Conservation (phyloP, 1,140 invertebrate species). For the Drosophila bocki region DNA sequence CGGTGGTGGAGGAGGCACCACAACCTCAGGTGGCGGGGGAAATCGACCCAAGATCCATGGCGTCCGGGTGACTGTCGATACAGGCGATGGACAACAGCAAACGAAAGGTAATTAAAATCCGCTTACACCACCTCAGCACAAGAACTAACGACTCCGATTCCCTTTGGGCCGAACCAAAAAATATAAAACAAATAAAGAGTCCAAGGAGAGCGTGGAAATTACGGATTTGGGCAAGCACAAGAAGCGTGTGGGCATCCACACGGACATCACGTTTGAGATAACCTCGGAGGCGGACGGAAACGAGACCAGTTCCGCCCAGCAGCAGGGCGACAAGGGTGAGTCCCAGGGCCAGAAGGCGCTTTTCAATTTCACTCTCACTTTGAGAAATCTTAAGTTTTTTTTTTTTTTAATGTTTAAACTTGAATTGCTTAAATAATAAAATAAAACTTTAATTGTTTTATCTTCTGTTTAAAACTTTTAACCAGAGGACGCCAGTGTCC, state of each 20-base stretch:
- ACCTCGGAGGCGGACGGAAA: constrained; percentile 78
- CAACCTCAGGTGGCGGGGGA: constrained; percentile 27
- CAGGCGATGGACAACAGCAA: constrained; percentile 79
- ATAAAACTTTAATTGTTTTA: background rate
- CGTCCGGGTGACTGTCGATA: constrained; percentile 84
- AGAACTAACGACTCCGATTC: constrained; percentile 46
- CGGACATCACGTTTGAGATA: constrained; percentile 85
- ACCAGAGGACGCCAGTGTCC: constrained; percentile 81
- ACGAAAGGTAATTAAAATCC: constrained; percentile 84
- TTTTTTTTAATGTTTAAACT: too few relatives aligned
- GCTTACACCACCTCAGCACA: constrained; percentile 17
- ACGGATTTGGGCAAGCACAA: constrained; percentile 82
- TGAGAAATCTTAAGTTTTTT: background rate
- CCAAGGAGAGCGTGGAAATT: constrained; percentile 84
- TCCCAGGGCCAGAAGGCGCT: background rate
- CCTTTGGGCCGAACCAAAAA: background rate
- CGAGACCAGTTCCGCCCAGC: constrained; percentile 78
- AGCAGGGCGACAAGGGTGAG: constrained; percentile 78
- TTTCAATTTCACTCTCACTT: constrained; percentile 15
- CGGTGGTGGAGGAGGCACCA: constrained; percentile 15
- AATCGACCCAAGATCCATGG: constrained; percentile 84
- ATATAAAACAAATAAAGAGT: constrained; percentile 61
- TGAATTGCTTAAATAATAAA: background rate
- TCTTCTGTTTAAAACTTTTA: background rate
- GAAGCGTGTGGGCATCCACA: constrained; percentile 84